phyloP scores from a whole-genome alignment of 2,113 vertebrate species.

The Actenoides lindsayi region DNA sequence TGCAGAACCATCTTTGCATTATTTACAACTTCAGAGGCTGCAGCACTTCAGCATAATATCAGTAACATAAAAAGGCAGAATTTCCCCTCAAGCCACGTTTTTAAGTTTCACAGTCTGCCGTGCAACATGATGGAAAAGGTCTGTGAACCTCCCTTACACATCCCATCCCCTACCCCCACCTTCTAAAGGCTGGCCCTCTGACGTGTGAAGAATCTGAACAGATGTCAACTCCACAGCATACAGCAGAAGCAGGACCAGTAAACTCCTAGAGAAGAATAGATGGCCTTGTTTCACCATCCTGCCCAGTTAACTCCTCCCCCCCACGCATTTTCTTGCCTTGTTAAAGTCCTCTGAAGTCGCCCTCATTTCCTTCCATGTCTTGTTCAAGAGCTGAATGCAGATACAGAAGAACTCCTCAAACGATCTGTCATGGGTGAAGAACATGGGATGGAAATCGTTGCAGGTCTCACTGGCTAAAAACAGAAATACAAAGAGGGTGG shows the following conservation, averaged over 20 bases:
- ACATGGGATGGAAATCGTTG: conserved; percentile 99
- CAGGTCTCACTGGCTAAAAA: conserved; percentile 95
- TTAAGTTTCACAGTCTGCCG: not conserved
- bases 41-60: conserved; percentile 35
- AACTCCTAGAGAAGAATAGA: not conserved
- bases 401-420: conserved; percentile 99
- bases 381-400: conserved; percentile 98
- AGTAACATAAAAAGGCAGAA: conserved; percentile 31
- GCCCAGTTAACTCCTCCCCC: not conserved
- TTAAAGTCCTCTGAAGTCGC: conserved; percentile 99
- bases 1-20: conserved; percentile 38
- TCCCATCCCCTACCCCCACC: not conserved
- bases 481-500: conserved; percentile 63
- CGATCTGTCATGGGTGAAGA: conserved; percentile 96
- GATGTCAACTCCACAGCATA: not conserved
- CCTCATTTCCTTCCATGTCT: conserved; percentile 99
- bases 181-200: not conserved
- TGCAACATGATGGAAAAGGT: not conserved
- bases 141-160: not conserved
- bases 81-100: conserved; percentile 19
- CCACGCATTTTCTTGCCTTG: conserved; percentile 81
- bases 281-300: not conserved
- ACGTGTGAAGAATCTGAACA: not conserved
- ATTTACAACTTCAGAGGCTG: conserved; percentile 49
- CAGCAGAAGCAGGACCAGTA: not conserved